phyloP scores from a whole-genome alignment of 2,888 invertebrate species.

The Thereva unica region DNA sequence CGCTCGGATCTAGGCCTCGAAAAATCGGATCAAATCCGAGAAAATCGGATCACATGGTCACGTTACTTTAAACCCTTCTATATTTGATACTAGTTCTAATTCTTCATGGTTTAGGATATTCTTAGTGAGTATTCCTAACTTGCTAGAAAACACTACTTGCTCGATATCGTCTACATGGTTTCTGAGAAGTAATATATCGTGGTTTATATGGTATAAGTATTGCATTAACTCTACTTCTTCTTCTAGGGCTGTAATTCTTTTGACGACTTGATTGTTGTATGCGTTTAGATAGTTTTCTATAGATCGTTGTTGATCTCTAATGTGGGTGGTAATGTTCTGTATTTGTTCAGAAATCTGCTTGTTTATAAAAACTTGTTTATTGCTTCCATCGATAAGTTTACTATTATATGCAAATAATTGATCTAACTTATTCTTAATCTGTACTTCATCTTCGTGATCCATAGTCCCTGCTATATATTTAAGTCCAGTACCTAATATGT shows the following conservation, averaged over 20 bases:
- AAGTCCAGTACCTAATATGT: slow-evolving; percentile 28
- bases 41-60: too few relatives aligned
- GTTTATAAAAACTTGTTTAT: slow-evolving; percentile 8
- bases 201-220: slow-evolving; percentile 2
- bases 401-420: not conserved
- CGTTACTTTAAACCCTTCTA: too few relatives aligned
- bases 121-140: slow-evolving; percentile 2
- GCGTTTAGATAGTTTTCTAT: slow-evolving; percentile 18
- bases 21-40: too few relatives aligned
- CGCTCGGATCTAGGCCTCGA: too few relatives aligned
- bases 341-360: slow-evolving; percentile 13
- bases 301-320: slow-evolving; percentile 9
- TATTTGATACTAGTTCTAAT: slow-evolving; percentile 1
- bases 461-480: slow-evolving; percentile 29
- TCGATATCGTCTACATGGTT: slow-evolving; percentile 11
- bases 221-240: slow-evolving; percentile 6
- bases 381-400: slow-evolving; percentile 7
- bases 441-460: slow-evolving; percentile 10
- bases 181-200: slow-evolving; percentile 8
- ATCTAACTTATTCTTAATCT: slow-evolving; percentile 10
- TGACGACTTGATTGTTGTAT: slow-evolving; percentile 2
- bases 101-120: slow-evolving; percentile 2
- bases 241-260: not conserved
- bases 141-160: slow-evolving; percentile 15
- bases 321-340: slow-evolving; percentile 20